These are phyloP conservation scores for Temnothorax curvispinosus DNA, from an alignment of 1,140 invertebrate genomes.

Conservation along the genomic window DNA sequence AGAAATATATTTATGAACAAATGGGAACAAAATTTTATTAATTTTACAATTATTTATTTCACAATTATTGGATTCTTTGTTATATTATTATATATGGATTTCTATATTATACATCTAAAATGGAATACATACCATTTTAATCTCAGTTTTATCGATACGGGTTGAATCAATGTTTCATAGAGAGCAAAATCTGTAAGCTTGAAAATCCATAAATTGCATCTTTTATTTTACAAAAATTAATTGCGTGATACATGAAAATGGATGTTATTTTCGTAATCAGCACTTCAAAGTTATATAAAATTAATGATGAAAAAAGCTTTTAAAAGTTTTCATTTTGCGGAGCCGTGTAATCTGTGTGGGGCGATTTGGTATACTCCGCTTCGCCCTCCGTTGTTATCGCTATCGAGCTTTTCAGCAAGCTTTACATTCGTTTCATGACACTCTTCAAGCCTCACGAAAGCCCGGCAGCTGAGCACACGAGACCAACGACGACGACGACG, in stretches of 20 bases:
- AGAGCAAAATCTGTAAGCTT: not conserved
- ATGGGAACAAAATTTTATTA: not conserved
- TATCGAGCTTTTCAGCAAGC: conserved; percentile 82
- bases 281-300: conserved; percentile 27
- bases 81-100: no score
- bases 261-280: conserved; percentile 28
- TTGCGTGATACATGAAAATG: conserved; percentile 24
- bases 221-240: conserved; percentile 5
- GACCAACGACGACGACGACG: conserved; percentile 56
- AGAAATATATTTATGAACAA: not conserved
- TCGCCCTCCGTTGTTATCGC: conserved; percentile 75
- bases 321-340: conserved; percentile 49
- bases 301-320: conserved; percentile 49
- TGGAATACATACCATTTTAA: not conserved
- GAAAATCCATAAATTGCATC: not conserved
- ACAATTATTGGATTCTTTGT: no score
- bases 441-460: conserved; percentile 81
- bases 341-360: conserved; percentile 66
- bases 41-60: not conserved
- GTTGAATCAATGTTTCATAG: conserved; percentile 20
- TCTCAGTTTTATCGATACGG: not conserved
- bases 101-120: not conserved
- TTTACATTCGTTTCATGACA: conserved; percentile 82
- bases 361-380: conserved; percentile 62
- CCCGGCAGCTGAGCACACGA: conserved; percentile 52